phyloP scores from a whole-genome alignment of 1,140 invertebrate genomes.

The Brachionus rotundiformis region DNA sequence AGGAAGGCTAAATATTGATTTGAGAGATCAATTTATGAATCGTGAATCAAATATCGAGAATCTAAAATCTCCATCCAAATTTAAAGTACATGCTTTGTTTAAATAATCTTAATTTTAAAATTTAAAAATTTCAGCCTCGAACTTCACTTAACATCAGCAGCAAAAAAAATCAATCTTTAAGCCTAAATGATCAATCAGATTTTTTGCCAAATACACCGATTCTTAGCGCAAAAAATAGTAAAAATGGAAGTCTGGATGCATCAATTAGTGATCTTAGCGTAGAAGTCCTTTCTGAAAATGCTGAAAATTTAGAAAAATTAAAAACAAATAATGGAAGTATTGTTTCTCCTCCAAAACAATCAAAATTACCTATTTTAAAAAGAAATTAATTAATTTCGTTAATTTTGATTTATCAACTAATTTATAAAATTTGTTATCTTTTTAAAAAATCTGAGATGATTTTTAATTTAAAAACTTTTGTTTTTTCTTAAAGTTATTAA shows the following conservation, averaged over 20 bases:
- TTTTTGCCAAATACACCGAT: not conserved
- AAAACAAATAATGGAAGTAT: not conserved
- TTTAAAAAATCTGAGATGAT: not conserved
- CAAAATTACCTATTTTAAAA: not conserved
- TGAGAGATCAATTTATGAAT: slow-evolving; percentile 30
- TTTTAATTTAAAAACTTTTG: not conserved
- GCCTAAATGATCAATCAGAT: not conserved
- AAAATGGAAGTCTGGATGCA: slow-evolving; percentile 34
- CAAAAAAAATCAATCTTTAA: not conserved
- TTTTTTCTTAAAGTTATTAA: not conserved
- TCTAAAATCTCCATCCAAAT: not conserved
- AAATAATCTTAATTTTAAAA: not conserved
- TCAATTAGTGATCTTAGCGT: slow-evolving; percentile 35
- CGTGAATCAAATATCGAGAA: not conserved
- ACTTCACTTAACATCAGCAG: not conserved
- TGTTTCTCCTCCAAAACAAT: not conserved
- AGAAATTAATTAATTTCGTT: not conserved
- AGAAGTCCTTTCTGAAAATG: not conserved
- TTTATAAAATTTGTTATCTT: not conserved
- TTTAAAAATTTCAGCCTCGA: not conserved
- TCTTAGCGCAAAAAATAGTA: slow-evolving; percentile 21
- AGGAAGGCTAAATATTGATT: slow-evolving; percentile 34
- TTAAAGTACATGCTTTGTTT: not conserved
- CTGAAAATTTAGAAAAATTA: slow-evolving; percentile 1
- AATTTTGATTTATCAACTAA: not conserved